These are phyloP conservation scores for Polyommatus iphigenia DNA, from an alignment of 2,888 invertebrate genomes.

Conservation along the genomic window DNA sequence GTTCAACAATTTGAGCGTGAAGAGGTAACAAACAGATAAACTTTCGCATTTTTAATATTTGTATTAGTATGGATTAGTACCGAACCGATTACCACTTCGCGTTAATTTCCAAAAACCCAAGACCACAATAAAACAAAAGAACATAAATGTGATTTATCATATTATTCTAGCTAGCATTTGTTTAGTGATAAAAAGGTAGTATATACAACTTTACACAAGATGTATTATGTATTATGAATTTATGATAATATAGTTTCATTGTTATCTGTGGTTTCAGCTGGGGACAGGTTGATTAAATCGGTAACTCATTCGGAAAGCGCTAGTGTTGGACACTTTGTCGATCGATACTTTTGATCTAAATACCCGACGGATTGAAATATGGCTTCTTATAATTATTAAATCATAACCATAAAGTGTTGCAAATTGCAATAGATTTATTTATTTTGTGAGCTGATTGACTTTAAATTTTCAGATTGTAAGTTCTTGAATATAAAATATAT, in stretches of 20 bases:
- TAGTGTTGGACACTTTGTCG: conserved; percentile 5
- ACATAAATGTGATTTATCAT: background rate
- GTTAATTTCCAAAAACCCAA: background rate
- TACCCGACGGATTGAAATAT: background rate
- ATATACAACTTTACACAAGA: background rate
- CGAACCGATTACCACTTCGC: background rate
- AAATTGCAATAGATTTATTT: too few relatives aligned
- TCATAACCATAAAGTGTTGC: too few relatives aligned
- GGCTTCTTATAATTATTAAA: too few relatives aligned
- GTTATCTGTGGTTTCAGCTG: conserved; percentile 19
- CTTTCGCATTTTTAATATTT: background rate
- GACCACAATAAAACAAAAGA: background rate
- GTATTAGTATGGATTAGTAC: background rate
- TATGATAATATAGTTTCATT: conserved; percentile 6
- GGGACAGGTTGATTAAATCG: conserved; percentile 23
- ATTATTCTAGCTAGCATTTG: background rate
- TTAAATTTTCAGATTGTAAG: too few relatives aligned
- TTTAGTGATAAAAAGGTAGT: background rate
- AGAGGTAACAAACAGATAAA: too few relatives aligned
- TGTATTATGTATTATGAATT: background rate
- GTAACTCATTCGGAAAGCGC: conserved; percentile 16
- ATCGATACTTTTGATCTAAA: conserved; percentile 11
- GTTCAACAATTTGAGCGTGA: too few relatives aligned
- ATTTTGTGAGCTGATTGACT: too few relatives aligned
- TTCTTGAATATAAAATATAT: too few relatives aligned